phyloP scores from a whole-genome alignment of 2,113 vertebrate genomes.

The Pogonocichla stellata region DNA sequence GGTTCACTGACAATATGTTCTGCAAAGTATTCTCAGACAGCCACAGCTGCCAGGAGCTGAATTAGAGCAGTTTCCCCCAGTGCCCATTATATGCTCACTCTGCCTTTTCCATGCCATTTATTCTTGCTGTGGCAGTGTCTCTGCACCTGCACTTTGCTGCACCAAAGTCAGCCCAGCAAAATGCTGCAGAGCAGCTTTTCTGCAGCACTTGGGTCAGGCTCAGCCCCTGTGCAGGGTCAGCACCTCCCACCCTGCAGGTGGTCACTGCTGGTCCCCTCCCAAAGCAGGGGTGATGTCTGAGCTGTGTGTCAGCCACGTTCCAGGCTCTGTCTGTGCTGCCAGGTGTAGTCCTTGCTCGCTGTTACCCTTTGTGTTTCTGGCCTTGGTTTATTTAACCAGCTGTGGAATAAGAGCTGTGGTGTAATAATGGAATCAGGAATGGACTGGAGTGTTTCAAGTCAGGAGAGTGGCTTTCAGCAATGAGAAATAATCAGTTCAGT shows the following conservation, averaged over 20 bases:
- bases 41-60: not conserved
- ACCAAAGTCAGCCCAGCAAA: not conserved
- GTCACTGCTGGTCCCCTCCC: not conserved
- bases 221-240: not conserved
- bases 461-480: not conserved
- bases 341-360: not conserved
- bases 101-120: not conserved
- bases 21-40: constrained; percentile 33
- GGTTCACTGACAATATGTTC: constrained; percentile 29
- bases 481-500: not conserved
- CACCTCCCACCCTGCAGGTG: not conserved
- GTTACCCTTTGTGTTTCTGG: not conserved
- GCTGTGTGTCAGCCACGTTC: not conserved
- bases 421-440: not conserved
- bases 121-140: constrained; percentile 4
- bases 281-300: not conserved
- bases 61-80: constrained; percentile 20
- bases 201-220: not conserved
- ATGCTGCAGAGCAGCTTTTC: not conserved
- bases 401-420: not conserved
- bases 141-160: constrained; percentile 8
- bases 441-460: not conserved
- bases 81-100: not conserved
- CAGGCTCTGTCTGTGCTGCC: not conserved
- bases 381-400: not conserved